phyloP scores from a whole-genome alignment of 1,140 invertebrate species.

The Myzus persicae region DNA sequence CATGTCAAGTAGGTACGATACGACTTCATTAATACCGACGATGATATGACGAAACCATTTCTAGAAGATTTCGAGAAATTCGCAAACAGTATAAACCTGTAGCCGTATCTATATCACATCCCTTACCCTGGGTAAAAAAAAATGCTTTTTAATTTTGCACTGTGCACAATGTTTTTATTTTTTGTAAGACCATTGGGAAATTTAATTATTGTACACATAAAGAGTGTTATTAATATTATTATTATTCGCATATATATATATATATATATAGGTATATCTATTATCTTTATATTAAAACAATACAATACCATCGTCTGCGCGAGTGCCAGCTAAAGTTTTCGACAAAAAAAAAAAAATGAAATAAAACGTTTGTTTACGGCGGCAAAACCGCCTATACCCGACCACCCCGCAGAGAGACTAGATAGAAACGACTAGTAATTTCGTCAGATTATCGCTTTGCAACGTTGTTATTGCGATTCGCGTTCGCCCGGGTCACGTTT shows the following conservation, averaged over 20 bases:
- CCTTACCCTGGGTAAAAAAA: no score
- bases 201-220: background rate
- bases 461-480: background rate
- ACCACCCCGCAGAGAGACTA: background rate
- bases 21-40: background rate
- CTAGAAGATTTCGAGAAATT: no score
- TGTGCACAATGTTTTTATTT: no score
- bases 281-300: background rate
- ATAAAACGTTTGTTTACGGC: background rate
- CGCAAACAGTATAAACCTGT: background rate
- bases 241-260: background rate
- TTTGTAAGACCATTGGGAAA: background rate
- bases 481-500: background rate
- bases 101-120: background rate
- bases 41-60: background rate
- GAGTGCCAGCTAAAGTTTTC: background rate
- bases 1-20: no score
- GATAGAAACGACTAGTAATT: background rate
- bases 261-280: background rate
- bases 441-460: background rate
- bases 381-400: background rate
- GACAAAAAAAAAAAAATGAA: background rate
- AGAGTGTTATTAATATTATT: no score
- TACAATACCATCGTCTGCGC: background rate
- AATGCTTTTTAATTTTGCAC: no score